Conservation (phyloP, 2,797 vertebrate species). For the Halcyon chelicuti region DNA sequence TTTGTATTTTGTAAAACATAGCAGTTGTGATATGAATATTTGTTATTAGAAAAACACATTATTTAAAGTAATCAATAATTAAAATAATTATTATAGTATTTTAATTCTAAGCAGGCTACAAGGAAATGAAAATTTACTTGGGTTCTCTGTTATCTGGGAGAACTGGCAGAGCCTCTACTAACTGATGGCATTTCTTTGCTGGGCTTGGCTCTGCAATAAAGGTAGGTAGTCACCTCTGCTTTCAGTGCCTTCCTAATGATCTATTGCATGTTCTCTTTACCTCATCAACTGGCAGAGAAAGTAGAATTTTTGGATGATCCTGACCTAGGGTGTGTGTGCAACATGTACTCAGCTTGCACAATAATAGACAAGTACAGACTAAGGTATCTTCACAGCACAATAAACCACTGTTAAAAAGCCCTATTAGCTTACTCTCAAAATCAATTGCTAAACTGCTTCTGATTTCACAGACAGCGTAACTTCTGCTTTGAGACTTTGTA, state of each 20-base stretch:
- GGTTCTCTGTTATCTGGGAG: not conserved
- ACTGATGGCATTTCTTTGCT: not conserved
- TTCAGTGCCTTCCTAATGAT: not conserved
- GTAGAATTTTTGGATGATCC: not conserved
- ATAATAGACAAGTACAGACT: not conserved
- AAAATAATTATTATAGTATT: no score
- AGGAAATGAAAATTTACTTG: not conserved
- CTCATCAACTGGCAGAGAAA: rapidly evolving
- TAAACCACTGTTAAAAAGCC: not conserved
- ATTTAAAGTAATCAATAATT: not conserved
- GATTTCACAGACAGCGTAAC: not conserved
- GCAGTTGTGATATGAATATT: not conserved
- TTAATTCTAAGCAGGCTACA: not conserved
- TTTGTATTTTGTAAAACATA: not conserved
- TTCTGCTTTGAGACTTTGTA: not conserved
- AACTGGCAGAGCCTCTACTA: not conserved
- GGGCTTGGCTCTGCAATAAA: not conserved
- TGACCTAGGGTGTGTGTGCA: not conserved
- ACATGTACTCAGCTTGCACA: not conserved
- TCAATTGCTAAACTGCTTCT: not conserved
- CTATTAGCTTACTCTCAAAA: not conserved
- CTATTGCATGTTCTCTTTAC: not conserved
- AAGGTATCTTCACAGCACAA: not conserved
- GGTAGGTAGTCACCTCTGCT: not conserved
- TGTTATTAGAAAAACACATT: not conserved